phyloP scores from a whole-genome alignment of 2,797 vertebrate genomes.

The Epinephelus coioides region DNA sequence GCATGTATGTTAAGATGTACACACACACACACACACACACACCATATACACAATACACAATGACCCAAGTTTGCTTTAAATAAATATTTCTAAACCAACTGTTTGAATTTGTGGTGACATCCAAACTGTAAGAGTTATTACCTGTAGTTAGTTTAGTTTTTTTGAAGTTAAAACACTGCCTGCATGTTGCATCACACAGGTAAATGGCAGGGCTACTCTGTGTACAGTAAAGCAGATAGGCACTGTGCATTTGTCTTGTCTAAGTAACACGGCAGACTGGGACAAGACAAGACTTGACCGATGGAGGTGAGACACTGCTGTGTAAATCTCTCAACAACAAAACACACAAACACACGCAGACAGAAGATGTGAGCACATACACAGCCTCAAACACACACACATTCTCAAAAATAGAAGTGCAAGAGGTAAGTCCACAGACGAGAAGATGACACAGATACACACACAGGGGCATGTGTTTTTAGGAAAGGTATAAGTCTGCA shows the following conservation, averaged over 20 bases:
- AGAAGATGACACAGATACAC: constrained; percentile 10
- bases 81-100: background rate
- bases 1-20: background rate
- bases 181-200: constrained; percentile 7
- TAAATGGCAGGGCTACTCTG: constrained; percentile 4
- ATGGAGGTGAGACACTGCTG: constrained; percentile 66
- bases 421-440: constrained; percentile 9
- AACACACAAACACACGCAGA: constrained; percentile 66
- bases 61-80: background rate
- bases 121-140: background rate
- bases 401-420: constrained; percentile 31
- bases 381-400: constrained; percentile 37
- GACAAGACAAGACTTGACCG: constrained; percentile 74
- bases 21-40: background rate
- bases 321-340: constrained; percentile 80
- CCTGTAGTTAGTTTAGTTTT: too few species aligned
- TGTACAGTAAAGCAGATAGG: constrained; percentile 32
- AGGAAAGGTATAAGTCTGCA: constrained; percentile 36
- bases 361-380: constrained; percentile 54
- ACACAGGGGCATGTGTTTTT: constrained; percentile 17
- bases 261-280: constrained; percentile 40
- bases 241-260: constrained; percentile 48
- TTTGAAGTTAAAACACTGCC: constrained; percentile 5
- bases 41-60: constrained; percentile 1
- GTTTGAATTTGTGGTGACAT: background rate